Base-by-base conservation (phyloP, 2,797 vertebrate genomes). In the Danio aesculapii region DNA sequence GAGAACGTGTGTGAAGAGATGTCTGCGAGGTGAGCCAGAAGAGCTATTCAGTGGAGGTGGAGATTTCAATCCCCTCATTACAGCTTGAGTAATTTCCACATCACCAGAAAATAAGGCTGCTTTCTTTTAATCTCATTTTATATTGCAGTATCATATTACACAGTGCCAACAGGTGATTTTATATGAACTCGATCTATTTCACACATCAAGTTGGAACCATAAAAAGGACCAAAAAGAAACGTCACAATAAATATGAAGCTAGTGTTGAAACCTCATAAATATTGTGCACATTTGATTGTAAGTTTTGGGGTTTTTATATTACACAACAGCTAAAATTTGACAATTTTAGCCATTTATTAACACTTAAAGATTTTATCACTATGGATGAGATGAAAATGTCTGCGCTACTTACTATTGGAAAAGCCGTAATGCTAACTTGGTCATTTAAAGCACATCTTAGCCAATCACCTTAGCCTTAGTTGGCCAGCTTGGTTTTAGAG, bases 61-160 rank as follows among this genome's bases (percentile, higher is more conserved):
- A 64, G 30, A 81, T 83, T 83, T 81, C 47, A 50, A 49, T 68
- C 68, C 77, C 69, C 76, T 80, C 68, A 84, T 68, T 81, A 39
- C 19, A 78, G 41, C 50, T n/a, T 8, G 17, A 72, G 68, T 58
- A 53, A 59, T 78, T 61, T 78, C 66, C 55, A 43, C 53, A 69
- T 58, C 46, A 79, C 16, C 67, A 61, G 67, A 50, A 70, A 79
- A 70, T 53, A 63, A 52, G 61, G 61, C 47, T 0, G 12, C 21
- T 16, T 49, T n/a, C 41, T 55, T 57, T 66, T 73, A 72, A 66
- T 66, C 78, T 49, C 14, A 41, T 49, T 50, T 62, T 73, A 64
- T 55, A 57, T 16, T 64, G 78, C 13, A 2, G 13, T 43, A 57
- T 73, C 59, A 46, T 46, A 39, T 73, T 64, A 64, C 67, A 61